Evolutionary conservation across 1,140 invertebrate species (phyloP), one percentile per base, ranked within the genome.

Genomic region (Callitettix versicolor): DNA sequence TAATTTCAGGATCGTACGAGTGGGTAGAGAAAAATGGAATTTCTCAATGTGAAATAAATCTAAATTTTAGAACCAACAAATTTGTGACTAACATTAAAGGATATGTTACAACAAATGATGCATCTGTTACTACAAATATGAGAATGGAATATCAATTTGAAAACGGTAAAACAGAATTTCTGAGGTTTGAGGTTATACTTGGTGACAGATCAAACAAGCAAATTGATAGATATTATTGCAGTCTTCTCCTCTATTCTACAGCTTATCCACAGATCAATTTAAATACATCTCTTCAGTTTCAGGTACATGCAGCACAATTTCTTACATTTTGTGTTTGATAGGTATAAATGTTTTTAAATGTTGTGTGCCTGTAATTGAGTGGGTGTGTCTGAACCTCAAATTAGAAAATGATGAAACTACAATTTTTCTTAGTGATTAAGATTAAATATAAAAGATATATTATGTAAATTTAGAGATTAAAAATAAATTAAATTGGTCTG

Each of bases 241-340:
- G 81, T 55, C 63, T 86, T 41, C 76, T 79, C 33, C 67, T 89
- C 38, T 74, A 79, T 18, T 85, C 83, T 9, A 80, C 82, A 0
- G 83, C 84, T 0, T 88, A 89, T 73, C 82, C 85, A 0, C 76
- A 81, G 47, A 76, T 86, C 6, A 86, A 89, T 64, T 81, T 86
- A 48, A 77, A 80, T 24, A 69, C 81, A n/a, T 76, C 78, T 7
- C 65, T 80, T 0, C 80, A 74, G 63, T 83, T 82, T 63, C 72
- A 75, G 67, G 79, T 80, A 68, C 47, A 46, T 44, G 1, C 15
- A 26, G 20, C 22, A 24, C 26, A 30, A 9, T 30, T 30, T 30
- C 42, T 33, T 40, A 44, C 5, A 50, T 26, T 40, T 26, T 43
- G n/a, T n/a, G n/a, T n/a, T n/a, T n/a, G n/a, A n/a, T n/a, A n/a